These are phyloP conservation scores for Anas bernieri DNA, from an alignment of 2,797 vertebrate species.

Conservation along the genomic window DNA sequence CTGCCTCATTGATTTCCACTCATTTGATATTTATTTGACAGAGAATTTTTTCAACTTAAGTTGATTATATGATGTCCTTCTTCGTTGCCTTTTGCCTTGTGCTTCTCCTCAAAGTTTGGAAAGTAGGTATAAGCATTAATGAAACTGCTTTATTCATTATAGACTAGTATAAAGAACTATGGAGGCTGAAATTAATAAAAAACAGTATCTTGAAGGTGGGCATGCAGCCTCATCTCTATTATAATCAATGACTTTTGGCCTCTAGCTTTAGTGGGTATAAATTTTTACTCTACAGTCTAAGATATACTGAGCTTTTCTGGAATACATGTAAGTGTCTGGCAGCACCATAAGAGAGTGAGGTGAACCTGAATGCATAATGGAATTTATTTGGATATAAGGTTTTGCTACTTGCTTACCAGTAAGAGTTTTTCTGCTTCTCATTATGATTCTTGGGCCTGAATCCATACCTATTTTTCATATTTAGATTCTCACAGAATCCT, in stretches of 20 bases:
- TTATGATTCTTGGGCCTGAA: constrained; percentile 2
- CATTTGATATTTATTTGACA: background rate
- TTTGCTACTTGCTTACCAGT: background rate
- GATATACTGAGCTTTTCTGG: background rate
- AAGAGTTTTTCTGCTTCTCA: background rate
- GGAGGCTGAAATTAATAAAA: background rate
- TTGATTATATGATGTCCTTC: background rate
- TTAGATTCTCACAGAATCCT: constrained; percentile 13
- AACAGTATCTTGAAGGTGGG: background rate
- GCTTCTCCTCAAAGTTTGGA: background rate
- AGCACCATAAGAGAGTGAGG: background rate
- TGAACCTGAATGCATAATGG: background rate
- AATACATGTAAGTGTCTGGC: background rate
- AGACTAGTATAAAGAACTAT: background rate
- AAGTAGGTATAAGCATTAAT: background rate
- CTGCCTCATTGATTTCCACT: constrained; percentile 8
- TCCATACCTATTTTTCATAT: background rate
- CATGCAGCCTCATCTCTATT: background rate
- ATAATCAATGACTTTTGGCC: background rate
- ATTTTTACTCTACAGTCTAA: background rate
- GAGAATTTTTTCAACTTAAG: background rate
- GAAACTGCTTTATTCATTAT: background rate
- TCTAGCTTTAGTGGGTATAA: background rate
- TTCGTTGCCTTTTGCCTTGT: background rate
- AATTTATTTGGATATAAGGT: background rate